Base-by-base conservation (phyloP, 2,888 invertebrate species). In the Chloroclystis v-ata region DNA sequence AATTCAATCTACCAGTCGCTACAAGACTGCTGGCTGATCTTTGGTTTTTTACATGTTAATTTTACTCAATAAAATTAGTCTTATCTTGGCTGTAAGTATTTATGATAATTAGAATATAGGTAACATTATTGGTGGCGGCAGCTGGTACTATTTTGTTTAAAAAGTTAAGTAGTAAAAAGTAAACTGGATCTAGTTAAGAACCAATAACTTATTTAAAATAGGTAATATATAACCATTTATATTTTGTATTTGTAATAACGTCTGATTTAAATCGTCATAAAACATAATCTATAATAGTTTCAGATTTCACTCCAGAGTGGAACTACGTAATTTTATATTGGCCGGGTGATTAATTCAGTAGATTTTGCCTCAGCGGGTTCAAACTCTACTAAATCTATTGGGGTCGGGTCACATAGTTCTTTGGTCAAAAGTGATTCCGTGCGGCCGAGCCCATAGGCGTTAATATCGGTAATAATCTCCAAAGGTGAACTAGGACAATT, bases 401-500 rank as follows among this genome's bases (percentile, higher is more conserved):
- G 26, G 56, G 49, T 58, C 49, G 43, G 49, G 53, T 47, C 50
- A 41, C 42, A 48, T 49, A 55, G 54, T 59, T 65, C 52, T 78
- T 68, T 73, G 72, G 76, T 73, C 71, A 77, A 75, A 80, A 75
- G 71, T 69, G 57, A 65, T 71, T 70, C 72, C 78, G 75, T 81
- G 76, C 54, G 47, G 72, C 72, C 77, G 59, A 72, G 76, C 76
- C 76, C 69, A 72, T 72, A 67, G 67, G 67, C 37, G 37, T 37
- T 45, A 46, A 26, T 35, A 54, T 43, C 44, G 44, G 35, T 51
- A 48, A 56, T 53, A 43, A 13, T 20, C 46, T 33, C 52, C 43
- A 40, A 53, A 53, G 44, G 52, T 72, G 65, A 79, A 69, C 65
- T 79, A 63, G 79, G 77, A 61, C 78, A 76, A 76, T 73, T 63